Evolutionary conservation across 1,140 invertebrate genomes (phyloP).

Genomic region (Berghia stephanieae): DNA sequence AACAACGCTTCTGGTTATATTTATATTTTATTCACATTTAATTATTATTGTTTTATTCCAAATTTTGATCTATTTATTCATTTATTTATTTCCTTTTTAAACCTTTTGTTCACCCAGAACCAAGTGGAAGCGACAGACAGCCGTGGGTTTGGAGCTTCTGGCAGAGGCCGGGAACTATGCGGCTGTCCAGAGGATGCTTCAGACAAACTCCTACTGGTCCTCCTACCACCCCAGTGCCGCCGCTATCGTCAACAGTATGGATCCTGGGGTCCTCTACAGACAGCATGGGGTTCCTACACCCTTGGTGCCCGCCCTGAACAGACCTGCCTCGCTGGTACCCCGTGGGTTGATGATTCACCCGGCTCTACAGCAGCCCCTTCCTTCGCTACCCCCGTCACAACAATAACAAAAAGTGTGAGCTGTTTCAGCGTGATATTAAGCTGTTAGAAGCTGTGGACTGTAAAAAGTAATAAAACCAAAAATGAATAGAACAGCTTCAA

Average conservation of each 20-base stretch:
- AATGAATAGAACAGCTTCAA: too few species aligned
- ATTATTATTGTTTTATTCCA: background rate
- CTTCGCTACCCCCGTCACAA: conserved; percentile 49
- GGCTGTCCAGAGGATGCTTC: conserved; percentile 92
- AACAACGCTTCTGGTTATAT: background rate
- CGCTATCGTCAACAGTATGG: background rate
- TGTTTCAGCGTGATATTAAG: too few species aligned
- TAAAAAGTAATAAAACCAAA: too few species aligned
- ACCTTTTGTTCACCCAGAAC: too few species aligned
- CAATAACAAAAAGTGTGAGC: too few species aligned
- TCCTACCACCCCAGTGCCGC: conserved; percentile 59
- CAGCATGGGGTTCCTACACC: too few species aligned
- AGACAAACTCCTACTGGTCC: conserved; percentile 75
- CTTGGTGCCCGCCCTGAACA: too few species aligned
- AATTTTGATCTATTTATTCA: background rate
- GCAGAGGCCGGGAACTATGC: conserved; percentile 97
- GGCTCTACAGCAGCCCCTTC: conserved; percentile 44
- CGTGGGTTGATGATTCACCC: too few species aligned
- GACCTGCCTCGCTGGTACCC: too few species aligned
- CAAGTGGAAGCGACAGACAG: conserved; percentile 99
- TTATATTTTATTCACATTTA: background rate
- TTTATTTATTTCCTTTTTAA: background rate
- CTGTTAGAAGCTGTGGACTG: too few species aligned
- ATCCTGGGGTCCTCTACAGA: too few species aligned
- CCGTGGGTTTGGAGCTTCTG: conserved; percentile 93